Base-by-base conservation (phyloP, 1,140 invertebrate species). In the Copidosoma floridanum region DNA sequence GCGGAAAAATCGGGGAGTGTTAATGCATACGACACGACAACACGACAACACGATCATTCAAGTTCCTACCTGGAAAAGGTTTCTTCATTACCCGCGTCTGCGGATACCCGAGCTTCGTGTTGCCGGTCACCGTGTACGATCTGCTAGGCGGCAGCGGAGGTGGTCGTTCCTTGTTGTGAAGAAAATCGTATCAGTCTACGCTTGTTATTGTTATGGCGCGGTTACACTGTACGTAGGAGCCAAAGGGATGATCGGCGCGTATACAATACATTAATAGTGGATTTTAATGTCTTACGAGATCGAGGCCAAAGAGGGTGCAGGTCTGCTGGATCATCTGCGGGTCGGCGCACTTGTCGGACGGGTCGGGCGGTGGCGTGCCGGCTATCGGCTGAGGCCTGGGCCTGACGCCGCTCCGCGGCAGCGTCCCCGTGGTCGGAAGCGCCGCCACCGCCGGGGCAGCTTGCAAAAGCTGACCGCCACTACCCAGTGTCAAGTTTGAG, bases 91-190 rank as follows among this genome's bases (percentile, higher is more conserved):
- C 82, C 71, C 94, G 85, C 53, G 88, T 92, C 81, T 97, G 94
- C 29, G 94, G 94, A 81, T 95, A 96, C 61, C 91, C 88, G 56
- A 96, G 77, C 81, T 95, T 95, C n/a, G 92, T 91, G 77, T 95
- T 95, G 57, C 92, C 92, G 26, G 89, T 84, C 37, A 97, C 91
- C 24, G 92, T 95, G 78, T 96, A 97, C 0, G 91, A 86, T 64
- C 94, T 84, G 68, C 91, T 91, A 4, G 91, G 91, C 5, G 94
- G 94, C 37, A 96, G 87, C 16, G 93, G 93, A 8, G 93, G 94
- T 12, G 93, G 93, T 62, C 91, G 83, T 79, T 95, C 92, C 90
- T 92, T 53, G n/a, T 66, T n/a, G n/a, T n/a, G 12, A 32, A 8
- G 29, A 32, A 32, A 8, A 8, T 32, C 6, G 12, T 32, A 32